Conservation (phyloP, 1,140 invertebrate species). For the Chironomus tepperi region DNA sequence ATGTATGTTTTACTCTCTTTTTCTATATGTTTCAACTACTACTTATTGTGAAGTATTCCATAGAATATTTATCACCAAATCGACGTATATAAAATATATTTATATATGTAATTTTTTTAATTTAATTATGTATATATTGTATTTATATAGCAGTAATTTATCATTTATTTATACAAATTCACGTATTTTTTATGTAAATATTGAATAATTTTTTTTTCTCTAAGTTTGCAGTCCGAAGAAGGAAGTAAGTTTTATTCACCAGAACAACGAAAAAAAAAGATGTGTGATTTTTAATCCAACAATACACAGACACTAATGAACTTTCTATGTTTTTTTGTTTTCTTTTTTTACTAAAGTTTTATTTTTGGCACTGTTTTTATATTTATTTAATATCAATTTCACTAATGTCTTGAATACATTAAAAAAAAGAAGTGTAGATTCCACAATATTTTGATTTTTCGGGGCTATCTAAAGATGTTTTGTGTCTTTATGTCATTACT, state of each 20-base stretch:
- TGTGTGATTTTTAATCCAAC: not conserved
- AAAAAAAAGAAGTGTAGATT: no score
- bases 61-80: not conserved
- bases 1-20: no score
- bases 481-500: not conserved
- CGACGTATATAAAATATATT: slow-evolving; percentile 4
- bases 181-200: not conserved
- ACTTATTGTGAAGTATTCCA: not conserved
- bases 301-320: not conserved
- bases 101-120: no score
- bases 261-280: no score
- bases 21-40: no score
- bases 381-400: not conserved
- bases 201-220: no score
- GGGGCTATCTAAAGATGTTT: not conserved
- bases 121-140: no score
- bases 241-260: not conserved
- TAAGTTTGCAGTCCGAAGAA: not conserved
- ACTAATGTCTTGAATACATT: not conserved
- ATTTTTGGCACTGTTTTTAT: not conserved
- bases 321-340: no score
- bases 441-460: not conserved
- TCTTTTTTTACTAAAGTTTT: not conserved
- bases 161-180: no score
- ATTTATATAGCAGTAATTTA: no score